Percentiles rank a stretch among this genome's conserved stretches.
These are phyloP conservation scores for Vandiemenella viatica DNA, from an alignment of 2,888 invertebrate genomes.

Conservation along the genomic window DNA sequence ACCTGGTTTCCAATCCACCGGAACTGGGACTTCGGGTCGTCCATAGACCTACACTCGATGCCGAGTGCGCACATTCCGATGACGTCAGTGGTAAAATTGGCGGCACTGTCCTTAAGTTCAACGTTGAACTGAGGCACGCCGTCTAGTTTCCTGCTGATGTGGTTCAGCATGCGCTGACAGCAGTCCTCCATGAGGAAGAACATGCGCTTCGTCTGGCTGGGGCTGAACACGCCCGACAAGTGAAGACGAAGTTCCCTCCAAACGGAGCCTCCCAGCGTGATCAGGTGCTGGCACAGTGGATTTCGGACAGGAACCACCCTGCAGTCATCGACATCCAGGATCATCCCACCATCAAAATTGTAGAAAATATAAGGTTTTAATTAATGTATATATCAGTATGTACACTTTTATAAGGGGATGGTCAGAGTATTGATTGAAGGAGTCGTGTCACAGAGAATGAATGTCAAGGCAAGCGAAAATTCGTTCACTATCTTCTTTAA, in stretches of 20 bases:
- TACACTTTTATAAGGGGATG: too few species aligned
- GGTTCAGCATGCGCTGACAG: conserved; percentile 34
- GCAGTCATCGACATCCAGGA: too few species aligned
- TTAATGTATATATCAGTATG: too few species aligned
- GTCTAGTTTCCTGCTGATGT: conserved; percentile 26
- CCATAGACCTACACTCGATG: conserved; percentile 22
- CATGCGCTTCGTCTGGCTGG: conserved; percentile 50
- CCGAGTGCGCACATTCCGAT: conserved; percentile 35
- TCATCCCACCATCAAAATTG: too few species aligned
- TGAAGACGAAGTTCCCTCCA: conserved; percentile 49
- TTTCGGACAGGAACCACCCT: too few species aligned
- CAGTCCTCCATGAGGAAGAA: conserved; percentile 41
- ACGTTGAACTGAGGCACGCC: conserved; percentile 24
- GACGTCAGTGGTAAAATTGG: conserved; percentile 29
- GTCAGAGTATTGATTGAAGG: too few species aligned
- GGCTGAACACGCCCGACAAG: conserved; percentile 49
- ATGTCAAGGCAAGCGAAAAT: too few species aligned
- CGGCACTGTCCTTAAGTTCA: conserved; percentile 20
- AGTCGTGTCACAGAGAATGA: too few species aligned
- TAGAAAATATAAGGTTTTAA: too few species aligned
- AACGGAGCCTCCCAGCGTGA: conserved; percentile 37
- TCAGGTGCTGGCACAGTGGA: conserved; percentile 30
- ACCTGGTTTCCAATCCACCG: background rate
- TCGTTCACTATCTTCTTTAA: too few species aligned
- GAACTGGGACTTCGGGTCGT: conserved; percentile 6